These are phyloP conservation scores for Yponomeuta evonymella DNA, from an alignment of 2,888 invertebrate genomes.

Conservation along the genomic window DNA sequence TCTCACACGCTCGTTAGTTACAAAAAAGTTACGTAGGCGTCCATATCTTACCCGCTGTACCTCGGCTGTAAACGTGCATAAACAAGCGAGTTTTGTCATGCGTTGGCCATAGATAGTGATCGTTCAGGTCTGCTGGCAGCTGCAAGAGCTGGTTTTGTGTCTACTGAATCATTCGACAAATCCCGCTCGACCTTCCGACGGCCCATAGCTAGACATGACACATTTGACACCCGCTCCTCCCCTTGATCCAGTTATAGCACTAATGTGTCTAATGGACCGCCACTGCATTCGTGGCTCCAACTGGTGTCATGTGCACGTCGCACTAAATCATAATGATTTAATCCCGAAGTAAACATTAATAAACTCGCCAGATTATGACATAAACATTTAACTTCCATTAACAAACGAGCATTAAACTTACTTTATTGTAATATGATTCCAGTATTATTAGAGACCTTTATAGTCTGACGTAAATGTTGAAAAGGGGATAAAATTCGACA, in stretches of 20 bases:
- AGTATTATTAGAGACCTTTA: neutral
- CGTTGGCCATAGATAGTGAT: constrained; percentile 32
- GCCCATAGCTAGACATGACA: constrained; percentile 20
- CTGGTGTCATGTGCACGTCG: neutral
- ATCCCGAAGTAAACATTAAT: neutral
- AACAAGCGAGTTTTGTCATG: constrained; percentile 36
- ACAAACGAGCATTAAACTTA: neutral
- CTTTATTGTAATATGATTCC: too few relatives aligned
- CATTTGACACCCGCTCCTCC: constrained; percentile 14
- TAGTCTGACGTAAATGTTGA: neutral
- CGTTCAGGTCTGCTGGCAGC: constrained; percentile 36
- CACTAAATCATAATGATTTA: constrained; percentile 2
- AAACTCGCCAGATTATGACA: neutral
- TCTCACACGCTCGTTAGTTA: neutral
- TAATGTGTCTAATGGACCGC: constrained; percentile 4
- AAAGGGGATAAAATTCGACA: neutral
- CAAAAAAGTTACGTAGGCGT: neutral
- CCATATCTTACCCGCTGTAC: constrained; percentile 16
- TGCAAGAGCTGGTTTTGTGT: constrained; percentile 25
- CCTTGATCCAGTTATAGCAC: constrained; percentile 14
- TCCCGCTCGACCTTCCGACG: constrained; percentile 23
- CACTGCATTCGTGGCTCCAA: neutral
- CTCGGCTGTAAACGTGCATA: constrained; percentile 40
- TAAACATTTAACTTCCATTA: neutral
- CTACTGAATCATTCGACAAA: constrained; percentile 15